These are phyloP conservation scores for Coremacera marginata DNA, from an alignment of 2,888 invertebrate species.

Conservation along the genomic window DNA sequence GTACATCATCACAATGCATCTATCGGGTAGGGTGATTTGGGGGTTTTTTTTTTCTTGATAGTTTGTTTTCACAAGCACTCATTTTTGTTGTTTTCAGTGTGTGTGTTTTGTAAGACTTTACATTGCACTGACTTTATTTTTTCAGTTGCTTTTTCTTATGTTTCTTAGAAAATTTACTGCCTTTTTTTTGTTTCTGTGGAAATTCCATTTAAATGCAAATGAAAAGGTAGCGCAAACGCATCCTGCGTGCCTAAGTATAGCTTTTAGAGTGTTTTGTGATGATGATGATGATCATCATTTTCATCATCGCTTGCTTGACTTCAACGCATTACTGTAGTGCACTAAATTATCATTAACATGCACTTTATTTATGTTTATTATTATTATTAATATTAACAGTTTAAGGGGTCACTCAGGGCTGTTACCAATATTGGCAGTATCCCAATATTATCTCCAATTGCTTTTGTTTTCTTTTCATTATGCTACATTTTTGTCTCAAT, in stretches of 20 bases:
- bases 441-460: too few species aligned
- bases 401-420: too few species aligned
- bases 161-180: neutral
- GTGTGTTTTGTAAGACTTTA: neutral
- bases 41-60: neutral
- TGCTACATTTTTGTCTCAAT: too few species aligned
- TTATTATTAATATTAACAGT: too few species aligned
- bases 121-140: neutral
- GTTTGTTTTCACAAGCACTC: neutral
- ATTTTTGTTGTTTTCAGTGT: neutral
- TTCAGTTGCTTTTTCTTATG: neutral
- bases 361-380: too few species aligned
- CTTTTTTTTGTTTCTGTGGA: neutral
- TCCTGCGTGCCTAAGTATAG: neutral
- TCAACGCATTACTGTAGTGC: too few species aligned
- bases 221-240: neutral
- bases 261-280: neutral
- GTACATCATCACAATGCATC: conserved; percentile 21
- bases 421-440: too few species aligned
- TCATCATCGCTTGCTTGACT: neutral
- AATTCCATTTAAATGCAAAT: conserved; percentile 25
- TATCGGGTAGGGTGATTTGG: neutral
- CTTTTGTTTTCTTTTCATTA: too few species aligned
- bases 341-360: too few species aligned
- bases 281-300: neutral